These are phyloP conservation scores for Diarsia mendica DNA, from an alignment of 2,888 invertebrate species.

Conservation along the genomic window DNA sequence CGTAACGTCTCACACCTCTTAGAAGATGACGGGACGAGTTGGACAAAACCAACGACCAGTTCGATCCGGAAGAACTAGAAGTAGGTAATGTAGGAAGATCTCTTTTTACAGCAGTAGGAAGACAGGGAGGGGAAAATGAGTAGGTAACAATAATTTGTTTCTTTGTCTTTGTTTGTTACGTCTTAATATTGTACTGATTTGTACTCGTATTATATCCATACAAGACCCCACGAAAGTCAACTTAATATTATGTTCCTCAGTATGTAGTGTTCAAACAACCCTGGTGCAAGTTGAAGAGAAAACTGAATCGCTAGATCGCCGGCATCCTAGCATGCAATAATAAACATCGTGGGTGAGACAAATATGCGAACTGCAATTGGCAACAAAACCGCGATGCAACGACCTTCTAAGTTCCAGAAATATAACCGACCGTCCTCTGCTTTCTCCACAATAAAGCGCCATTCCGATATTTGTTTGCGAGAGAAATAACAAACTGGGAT, in stretches of 20 bases:
- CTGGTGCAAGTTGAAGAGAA: background rate
- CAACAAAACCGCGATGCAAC: slow-evolving; percentile 68
- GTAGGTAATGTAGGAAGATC: background rate
- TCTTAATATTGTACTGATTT: background rate
- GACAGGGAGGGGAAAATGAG: too few species aligned
- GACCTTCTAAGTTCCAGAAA: slow-evolving; percentile 79
- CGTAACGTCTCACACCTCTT: background rate
- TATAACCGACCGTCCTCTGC: slow-evolving; percentile 70
- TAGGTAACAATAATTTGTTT: background rate
- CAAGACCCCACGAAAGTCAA: background rate
- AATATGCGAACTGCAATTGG: slow-evolving; percentile 65
- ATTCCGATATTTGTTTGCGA: slow-evolving; percentile 76
- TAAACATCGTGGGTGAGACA: slow-evolving; percentile 52
- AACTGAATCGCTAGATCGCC: background rate
- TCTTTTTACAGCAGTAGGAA: too few species aligned
- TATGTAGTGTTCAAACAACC: background rate
- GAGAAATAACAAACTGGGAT: slow-evolving; percentile 82
- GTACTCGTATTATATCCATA: background rate
- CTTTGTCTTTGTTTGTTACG: background rate
- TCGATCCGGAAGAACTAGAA: background rate
- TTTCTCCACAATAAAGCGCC: slow-evolving; percentile 78
- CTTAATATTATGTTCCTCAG: too few species aligned
- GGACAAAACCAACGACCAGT: background rate
- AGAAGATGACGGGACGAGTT: background rate
- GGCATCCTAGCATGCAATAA: slow-evolving; percentile 25